Evolutionary conservation across 2,888 invertebrate species (phyloP).

Genomic region (Sturmia bella): DNA sequence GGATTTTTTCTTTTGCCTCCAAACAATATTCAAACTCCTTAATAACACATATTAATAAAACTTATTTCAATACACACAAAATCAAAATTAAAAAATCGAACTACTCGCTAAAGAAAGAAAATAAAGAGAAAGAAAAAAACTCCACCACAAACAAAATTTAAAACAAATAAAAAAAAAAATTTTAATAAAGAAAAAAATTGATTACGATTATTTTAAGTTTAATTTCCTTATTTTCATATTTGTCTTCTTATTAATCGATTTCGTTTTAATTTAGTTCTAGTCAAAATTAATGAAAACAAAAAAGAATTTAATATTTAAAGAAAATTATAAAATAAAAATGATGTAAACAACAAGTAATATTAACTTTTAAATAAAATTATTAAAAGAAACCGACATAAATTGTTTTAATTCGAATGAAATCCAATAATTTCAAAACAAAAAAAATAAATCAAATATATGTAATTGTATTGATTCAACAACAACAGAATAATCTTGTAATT

Average conservation of each 20-base stretch:
- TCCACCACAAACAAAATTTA: constrained; percentile 54
- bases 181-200: constrained; percentile 26
- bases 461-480: constrained; percentile 66
- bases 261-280: constrained; percentile 78
- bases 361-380: constrained; percentile 65
- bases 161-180: constrained; percentile 31
- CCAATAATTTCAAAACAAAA: constrained; percentile 72
- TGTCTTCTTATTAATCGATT: constrained; percentile 40
- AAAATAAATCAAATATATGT: constrained; percentile 53
- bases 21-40: neutral
- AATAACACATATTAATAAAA: constrained; percentile 4
- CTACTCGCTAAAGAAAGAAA: constrained; percentile 18
- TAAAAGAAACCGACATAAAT: constrained; percentile 59
- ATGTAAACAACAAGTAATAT: constrained; percentile 57
- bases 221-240: constrained; percentile 41
- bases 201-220: constrained; percentile 37
- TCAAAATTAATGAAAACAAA: constrained; percentile 75
- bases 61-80: constrained; percentile 45
- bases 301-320: constrained; percentile 54
- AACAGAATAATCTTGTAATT: constrained; percentile 74
- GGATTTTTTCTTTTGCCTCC: neutral
- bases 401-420: constrained; percentile 76
- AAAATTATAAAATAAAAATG: constrained; percentile 25
- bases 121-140: constrained; percentile 25
- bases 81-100: constrained; percentile 45